A percentile compares a stretch with the other conserved stretches of the same genome.
phyloP scores from a whole-genome alignment of 2,113 vertebrate genomes.

The Pluvianellus socialis region DNA sequence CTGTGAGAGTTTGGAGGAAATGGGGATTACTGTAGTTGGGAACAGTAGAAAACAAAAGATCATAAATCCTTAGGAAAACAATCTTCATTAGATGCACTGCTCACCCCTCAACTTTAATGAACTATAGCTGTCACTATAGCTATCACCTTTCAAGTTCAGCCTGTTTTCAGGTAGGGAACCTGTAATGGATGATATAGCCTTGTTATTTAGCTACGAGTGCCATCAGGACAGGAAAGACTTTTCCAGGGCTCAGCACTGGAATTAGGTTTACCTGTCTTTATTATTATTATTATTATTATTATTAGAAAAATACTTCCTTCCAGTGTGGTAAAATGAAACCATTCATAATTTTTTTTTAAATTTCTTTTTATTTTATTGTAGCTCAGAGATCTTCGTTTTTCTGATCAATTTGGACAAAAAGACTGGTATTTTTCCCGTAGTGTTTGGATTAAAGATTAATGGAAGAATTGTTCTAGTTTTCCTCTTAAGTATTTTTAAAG shows the following conservation, averaged over 20 bases:
- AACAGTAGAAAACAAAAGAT: not conserved
- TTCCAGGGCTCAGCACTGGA: not conserved
- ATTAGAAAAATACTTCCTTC: not conserved
- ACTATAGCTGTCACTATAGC: not conserved
- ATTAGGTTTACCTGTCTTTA: not conserved
- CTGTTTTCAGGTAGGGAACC: not conserved
- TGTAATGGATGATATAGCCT: not conserved
- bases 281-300: not conserved
- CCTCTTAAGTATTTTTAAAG: not conserved
- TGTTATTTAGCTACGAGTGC: not conserved
- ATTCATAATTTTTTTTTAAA: not conserved
- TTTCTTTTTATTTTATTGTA: not conserved
- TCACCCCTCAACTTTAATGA: not conserved
- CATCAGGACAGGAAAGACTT: not conserved
- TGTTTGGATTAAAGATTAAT: not conserved
- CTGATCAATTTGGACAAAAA: not conserved
- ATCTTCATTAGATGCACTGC: not conserved
- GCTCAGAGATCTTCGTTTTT: not conserved
- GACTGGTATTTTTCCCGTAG: not conserved
- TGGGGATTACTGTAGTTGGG: not conserved
- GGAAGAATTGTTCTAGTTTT: not conserved
- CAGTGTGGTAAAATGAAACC: not conserved
- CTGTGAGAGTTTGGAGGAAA: not conserved
- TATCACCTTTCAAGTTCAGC: not conserved
- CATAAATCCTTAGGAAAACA: constrained; percentile 10